A percentile compares a stretch with the other conserved stretches of the same genome.
Conservation (phyloP, 1,140 invertebrate genomes). For the Halyomorpha halys region DNA sequence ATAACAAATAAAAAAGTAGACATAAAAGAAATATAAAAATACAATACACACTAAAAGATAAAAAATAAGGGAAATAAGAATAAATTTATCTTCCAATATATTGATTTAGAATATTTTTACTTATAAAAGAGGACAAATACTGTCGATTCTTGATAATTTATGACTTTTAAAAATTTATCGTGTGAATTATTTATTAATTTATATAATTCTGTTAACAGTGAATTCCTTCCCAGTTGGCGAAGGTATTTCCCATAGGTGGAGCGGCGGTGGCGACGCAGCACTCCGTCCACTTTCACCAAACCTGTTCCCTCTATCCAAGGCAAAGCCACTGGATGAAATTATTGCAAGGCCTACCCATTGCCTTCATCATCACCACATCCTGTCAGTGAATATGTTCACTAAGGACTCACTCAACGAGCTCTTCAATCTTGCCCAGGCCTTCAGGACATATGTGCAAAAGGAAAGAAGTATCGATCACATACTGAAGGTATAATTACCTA, state of each 20-base stretch:
- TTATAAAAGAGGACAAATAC: no score
- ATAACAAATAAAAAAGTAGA: no score
- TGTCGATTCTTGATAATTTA: no score
- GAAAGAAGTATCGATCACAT: conserved; percentile 76
- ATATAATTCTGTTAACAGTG: background rate
- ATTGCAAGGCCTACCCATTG: conserved; percentile 36
- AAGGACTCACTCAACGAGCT: conserved; percentile 88
- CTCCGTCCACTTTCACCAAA: background rate
- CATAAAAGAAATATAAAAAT: no score
- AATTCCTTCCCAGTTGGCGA: background rate
- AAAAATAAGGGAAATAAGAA: no score
- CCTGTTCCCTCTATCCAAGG: background rate
- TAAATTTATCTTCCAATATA: no score
- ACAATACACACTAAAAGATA: no score
- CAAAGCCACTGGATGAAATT: conserved; percentile 22
- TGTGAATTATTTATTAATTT: background rate
- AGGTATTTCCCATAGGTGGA: background rate
- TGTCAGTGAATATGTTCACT: conserved; percentile 74
- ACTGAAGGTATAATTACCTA: conserved; percentile 46
- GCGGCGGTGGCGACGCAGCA: background rate
- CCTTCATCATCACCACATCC: conserved; percentile 66
- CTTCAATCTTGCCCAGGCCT: conserved; percentile 85
- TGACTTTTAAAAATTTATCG: no score
- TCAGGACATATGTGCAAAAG: conserved; percentile 67
- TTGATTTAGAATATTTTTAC: no score